Percentiles rank a stretch among this genome's conserved stretches.
Evolutionary conservation across 2,113 vertebrate species (phyloP).

Genomic region (Brienomyrus longianalis): DNA sequence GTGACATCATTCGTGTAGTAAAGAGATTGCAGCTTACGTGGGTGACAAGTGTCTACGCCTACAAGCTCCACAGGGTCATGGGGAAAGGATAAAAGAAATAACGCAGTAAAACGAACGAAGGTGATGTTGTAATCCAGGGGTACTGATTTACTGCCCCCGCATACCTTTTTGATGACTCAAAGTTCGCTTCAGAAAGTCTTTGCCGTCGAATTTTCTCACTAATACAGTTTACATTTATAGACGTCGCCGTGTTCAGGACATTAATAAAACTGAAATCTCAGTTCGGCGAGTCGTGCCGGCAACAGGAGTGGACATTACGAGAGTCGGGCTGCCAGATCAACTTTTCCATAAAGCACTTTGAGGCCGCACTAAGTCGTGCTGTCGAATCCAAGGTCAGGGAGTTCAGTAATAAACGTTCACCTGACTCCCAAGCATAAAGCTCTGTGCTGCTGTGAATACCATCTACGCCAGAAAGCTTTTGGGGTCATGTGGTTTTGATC

Average conservation of each 20-base stretch:
- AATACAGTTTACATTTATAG: not conserved
- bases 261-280: not conserved
- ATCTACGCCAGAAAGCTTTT: not conserved
- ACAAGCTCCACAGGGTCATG: not conserved
- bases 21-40: not conserved
- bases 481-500: constrained; percentile 17
- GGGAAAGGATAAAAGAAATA: not conserved
- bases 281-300: not conserved
- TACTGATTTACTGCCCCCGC: not conserved
- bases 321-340: not conserved
- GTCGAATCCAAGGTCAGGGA: not conserved
- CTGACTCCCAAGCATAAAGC: not conserved
- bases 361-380: not conserved
- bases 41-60: not conserved
- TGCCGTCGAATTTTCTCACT: not conserved
- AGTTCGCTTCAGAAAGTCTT: not conserved
- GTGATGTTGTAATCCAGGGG: not conserved
- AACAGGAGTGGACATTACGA: not conserved
- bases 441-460: not conserved
- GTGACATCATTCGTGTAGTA: constrained; percentile 10
- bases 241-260: not conserved
- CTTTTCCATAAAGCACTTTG: not conserved
- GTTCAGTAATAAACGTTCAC: constrained; percentile 9
- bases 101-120: not conserved
- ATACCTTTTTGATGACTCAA: not conserved